These are phyloP conservation scores for Montipora sp. DNA, from an alignment of 64 coral and sea anemone genomes.

Conservation along the genomic window DNA sequence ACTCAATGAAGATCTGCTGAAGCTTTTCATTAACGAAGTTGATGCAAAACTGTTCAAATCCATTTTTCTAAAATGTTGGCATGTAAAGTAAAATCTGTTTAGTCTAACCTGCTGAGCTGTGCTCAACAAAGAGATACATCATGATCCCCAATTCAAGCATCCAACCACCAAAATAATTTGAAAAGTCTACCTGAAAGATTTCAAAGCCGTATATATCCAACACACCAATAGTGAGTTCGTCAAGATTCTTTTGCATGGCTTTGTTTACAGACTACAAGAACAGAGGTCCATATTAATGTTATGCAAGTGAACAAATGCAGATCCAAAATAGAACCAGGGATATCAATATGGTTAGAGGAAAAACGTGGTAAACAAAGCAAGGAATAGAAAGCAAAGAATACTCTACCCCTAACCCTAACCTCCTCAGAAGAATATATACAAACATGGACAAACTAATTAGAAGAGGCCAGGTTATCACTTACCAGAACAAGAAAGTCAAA, in stretches of 20 bases:
- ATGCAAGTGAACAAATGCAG: neutral
- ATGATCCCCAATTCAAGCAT: too few relatives aligned
- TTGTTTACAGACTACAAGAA: constrained; percentile 85
- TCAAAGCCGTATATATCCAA: constrained; percentile 99
- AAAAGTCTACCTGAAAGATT: constrained; percentile 88
- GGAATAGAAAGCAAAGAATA: neutral
- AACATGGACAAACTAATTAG: neutral
- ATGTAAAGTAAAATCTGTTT: too few relatives aligned
- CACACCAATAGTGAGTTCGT: constrained; percentile 92
- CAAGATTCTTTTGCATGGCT: constrained; percentile 93
- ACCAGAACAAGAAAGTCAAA: constrained; percentile 98
- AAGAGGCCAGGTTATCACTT: neutral
- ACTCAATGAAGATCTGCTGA: constrained; percentile 98
- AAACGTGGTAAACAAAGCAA: neutral
- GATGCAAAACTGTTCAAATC: constrained; percentile 99
- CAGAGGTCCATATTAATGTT: neutral
- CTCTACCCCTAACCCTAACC: too few relatives aligned
- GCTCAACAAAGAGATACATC: neutral
- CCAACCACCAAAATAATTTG: too few relatives aligned
- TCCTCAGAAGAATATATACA: too few relatives aligned
- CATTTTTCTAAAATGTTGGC: constrained; percentile 83
- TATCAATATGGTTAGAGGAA: neutral
- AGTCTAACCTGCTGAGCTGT: neutral
- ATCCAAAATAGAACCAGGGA: neutral
- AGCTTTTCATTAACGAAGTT: constrained; percentile 99